Base-by-base conservation (phyloP, 2,113 vertebrate species). In the Anarrhichthys ocellatus region DNA sequence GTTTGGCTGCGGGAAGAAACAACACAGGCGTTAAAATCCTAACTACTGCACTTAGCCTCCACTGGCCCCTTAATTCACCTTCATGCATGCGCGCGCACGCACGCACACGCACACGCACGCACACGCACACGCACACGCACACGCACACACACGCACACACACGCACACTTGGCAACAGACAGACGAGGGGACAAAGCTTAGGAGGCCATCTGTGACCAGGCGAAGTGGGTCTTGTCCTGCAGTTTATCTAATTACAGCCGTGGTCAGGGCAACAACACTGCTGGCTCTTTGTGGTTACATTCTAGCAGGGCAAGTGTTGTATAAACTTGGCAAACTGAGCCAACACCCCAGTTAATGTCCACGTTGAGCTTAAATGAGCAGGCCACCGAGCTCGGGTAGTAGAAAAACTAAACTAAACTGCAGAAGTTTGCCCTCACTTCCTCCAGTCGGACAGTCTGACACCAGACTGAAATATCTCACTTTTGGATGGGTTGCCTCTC, bases 1-100 rank as follows among this genome's bases (percentile, higher is more conserved):
- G 96, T 85, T 98, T 98, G 72, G 97, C 98, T 99, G 91, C 76
- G 71, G 61, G 32, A 88, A 82, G 40, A 74, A 70, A 80, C 67
- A 89, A 87, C 80, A 85, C n/a, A 78, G 73, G 82, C 48, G 79
- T 95, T 89, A 94, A 91, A 80, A 90, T 89, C 80, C 78, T 3
- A 78, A 79, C 88, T 94, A 91, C 93, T 90, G 82, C 89, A 89
- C 78, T 94, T 90, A 92, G 70, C 89, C 87, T 78, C 78, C 61
- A 13, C 71, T 81, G 87, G 85, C 74, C 72, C 80, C 81, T 89
- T 93, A 94, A 94, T 93, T 91, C 86, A 88, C 48, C 84, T 81
- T 63, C 84, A 85, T 85, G 79, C 89, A 74, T 29, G 73, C 46
- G 0, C 62, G 78, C 56, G 63, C 36, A 72, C n/a, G n/a, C 52